Evolutionary conservation across 2,113 vertebrate species (phyloP).

Genomic region (Cavia aperea): DNA sequence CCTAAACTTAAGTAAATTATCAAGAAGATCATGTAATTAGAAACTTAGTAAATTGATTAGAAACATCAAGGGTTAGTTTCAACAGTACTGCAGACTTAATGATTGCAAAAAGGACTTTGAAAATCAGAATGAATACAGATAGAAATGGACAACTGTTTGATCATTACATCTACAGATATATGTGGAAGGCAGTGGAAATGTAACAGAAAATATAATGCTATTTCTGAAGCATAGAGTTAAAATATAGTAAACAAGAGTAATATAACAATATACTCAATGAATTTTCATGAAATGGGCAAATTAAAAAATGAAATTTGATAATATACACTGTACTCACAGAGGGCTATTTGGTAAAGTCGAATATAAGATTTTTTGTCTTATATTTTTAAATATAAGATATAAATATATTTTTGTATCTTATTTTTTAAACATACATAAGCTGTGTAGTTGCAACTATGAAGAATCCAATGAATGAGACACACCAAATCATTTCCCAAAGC

Average conservation of each 20-base stretch:
- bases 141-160: neutral
- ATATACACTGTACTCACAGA: neutral
- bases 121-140: neutral
- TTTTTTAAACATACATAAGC: neutral
- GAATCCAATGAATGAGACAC: neutral
- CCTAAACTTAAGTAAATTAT: neutral
- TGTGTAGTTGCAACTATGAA: neutral
- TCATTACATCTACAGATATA: neutral
- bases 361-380: neutral
- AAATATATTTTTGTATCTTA: too few species aligned
- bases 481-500: neutral
- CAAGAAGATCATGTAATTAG: neutral
- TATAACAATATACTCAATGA: neutral
- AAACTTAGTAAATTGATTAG: neutral
- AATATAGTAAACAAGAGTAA: neutral
- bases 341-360: neutral
- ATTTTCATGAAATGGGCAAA: neutral
- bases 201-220: neutral
- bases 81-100: neutral
- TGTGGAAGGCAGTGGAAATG: neutral
- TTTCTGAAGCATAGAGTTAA: constrained; percentile 4
- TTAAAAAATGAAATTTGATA: neutral
- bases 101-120: neutral
- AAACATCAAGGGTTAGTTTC: neutral
- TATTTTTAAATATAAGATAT: too few species aligned